phyloP scores from a whole-genome alignment of 2,888 invertebrate species.

The Clostera curtula region DNA sequence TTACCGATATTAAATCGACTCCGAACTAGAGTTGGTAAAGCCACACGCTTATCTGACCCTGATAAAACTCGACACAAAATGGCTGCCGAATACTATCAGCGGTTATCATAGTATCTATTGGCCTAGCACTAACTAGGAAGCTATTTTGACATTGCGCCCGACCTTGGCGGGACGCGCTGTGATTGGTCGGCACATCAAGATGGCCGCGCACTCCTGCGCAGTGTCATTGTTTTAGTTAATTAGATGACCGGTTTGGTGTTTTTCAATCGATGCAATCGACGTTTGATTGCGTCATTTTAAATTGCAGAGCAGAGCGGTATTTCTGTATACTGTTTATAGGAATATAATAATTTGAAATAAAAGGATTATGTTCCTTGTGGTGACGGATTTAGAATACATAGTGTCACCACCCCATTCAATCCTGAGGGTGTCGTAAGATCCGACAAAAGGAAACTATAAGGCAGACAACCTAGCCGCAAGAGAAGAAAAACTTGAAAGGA shows the following conservation, averaged over 20 bases:
- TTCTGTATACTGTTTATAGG: conserved; percentile 1
- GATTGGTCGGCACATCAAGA: conserved; percentile 58
- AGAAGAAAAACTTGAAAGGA: no score
- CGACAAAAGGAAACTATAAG: no score
- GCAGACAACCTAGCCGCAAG: no score
- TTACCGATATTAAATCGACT: no score
- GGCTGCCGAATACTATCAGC: conserved; percentile 51
- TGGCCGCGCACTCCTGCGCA: conserved; percentile 54
- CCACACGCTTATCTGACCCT: conserved; percentile 17
- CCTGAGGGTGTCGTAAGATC: no score
- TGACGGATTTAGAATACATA: no score
- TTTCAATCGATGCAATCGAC: conserved; percentile 38
- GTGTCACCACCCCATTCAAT: no score
- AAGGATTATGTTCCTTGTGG: no score
- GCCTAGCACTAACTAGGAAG: conserved; percentile 68
- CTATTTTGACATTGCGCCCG: conserved; percentile 65
- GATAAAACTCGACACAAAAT: conserved; percentile 43
- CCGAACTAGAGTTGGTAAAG: no score
- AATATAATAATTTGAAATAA: no score
- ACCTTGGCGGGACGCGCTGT: conserved; percentile 47
- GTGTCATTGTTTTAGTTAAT: conserved; percentile 63
- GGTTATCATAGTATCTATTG: conserved; percentile 47
- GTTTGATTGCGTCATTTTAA: conserved; percentile 19
- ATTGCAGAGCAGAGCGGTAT: conserved; percentile 8
- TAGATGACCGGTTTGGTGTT: conserved; percentile 63